Conservation (phyloP, 2,888 invertebrate species). For the Busseola fusca region DNA sequence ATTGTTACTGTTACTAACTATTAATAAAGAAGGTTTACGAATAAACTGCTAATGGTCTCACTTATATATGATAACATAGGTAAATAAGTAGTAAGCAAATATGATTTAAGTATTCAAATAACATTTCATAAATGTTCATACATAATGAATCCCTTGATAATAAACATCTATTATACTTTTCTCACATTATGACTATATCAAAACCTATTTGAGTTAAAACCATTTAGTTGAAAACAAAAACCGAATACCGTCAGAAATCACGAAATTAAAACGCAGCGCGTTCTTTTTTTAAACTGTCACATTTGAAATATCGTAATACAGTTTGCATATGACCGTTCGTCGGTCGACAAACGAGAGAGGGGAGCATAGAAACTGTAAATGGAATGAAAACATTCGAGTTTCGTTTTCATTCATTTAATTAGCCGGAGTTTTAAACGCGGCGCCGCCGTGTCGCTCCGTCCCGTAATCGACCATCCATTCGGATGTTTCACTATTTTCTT, state of each 20-base stretch:
- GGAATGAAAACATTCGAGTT: conserved; percentile 87
- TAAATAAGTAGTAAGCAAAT: neutral
- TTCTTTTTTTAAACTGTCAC: conserved; percentile 64
- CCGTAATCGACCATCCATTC: conserved; percentile 77
- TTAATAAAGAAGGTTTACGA: neutral
- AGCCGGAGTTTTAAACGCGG: conserved; percentile 82
- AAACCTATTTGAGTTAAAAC: conserved; percentile 14
- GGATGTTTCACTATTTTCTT: conserved; percentile 71
- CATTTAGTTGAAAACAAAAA: conserved; percentile 24
- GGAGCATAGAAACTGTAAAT: conserved; percentile 81
- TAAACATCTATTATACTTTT: neutral
- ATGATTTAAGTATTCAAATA: neutral
- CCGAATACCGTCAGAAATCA: conserved; percentile 28
- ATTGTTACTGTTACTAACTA: neutral
- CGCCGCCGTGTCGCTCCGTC: conserved; percentile 79
- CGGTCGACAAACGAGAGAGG: conserved; percentile 67
- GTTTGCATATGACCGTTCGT: conserved; percentile 78
- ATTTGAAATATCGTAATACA: conserved; percentile 73
- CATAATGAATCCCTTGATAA: neutral
- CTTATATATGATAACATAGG: neutral
- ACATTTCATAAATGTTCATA: neutral
- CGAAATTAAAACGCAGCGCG: conserved; percentile 62
- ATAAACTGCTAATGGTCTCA: neutral
- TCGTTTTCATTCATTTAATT: conserved; percentile 88
- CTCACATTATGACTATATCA: neutral